Evolutionary conservation across 92 coral and sea anemone species (phyloP).

Genomic region (Metridium senile): DNA sequence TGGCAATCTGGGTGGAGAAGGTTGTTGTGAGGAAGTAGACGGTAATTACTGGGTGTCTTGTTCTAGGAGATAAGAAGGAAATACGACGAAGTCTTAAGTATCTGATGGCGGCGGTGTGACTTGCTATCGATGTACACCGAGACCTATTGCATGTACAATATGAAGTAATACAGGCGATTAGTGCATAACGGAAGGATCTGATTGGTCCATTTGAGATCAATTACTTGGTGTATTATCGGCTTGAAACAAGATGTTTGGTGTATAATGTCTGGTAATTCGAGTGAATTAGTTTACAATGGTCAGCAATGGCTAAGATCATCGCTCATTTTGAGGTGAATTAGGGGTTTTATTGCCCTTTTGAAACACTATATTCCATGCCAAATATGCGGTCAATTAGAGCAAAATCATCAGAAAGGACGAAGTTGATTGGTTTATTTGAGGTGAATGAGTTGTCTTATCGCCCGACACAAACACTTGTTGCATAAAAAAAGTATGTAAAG

Average conservation of each 20-base stretch:
- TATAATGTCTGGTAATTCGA: too few species aligned
- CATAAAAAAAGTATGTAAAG: too few species aligned
- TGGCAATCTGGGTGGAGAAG: conserved; percentile 9
- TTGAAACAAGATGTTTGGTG: background rate
- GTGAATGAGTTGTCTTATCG: too few species aligned
- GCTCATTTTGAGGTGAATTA: too few species aligned
- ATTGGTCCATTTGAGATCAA: background rate
- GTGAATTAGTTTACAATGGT: too few species aligned
- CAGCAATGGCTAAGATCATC: too few species aligned
- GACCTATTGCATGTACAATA: background rate
- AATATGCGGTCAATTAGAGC: too few species aligned
- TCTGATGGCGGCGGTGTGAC: background rate
- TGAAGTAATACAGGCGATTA: background rate
- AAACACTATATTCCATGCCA: too few species aligned
- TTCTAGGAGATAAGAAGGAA: conserved; percentile 6
- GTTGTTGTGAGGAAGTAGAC: background rate
- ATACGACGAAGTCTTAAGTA: background rate
- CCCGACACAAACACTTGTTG: too few species aligned
- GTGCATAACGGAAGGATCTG: background rate
- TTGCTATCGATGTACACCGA: background rate
- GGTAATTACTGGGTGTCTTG: background rate
- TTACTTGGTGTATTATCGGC: background rate
- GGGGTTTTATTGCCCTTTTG: too few species aligned
- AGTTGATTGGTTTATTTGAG: too few species aligned
- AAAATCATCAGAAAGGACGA: too few species aligned